A percentile compares a stretch with the other conserved stretches of the same genome.
Conservation (phyloP, 64 coral and sea anemone genomes). For the Montipora efflorescens region DNA sequence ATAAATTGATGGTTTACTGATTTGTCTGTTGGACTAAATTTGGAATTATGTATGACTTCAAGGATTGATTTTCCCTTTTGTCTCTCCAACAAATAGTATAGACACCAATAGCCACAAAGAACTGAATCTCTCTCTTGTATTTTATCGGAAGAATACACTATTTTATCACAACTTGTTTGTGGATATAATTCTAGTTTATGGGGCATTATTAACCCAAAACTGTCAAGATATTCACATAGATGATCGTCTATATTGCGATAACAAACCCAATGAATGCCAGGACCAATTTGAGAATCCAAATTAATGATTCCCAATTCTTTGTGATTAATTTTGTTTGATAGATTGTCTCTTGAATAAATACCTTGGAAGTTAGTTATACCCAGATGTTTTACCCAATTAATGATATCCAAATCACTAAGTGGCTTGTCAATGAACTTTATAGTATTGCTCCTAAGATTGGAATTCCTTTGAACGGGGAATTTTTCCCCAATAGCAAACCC, state of each 20-base stretch:
- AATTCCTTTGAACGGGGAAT: no score
- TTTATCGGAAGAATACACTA: no score
- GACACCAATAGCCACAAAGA: background rate
- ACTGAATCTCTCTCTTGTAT: background rate
- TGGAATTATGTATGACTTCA: no score
- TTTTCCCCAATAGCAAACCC: background rate
- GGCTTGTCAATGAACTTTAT: background rate
- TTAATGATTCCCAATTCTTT: background rate
- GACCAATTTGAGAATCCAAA: background rate
- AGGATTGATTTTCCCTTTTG: background rate
- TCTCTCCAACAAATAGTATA: background rate
- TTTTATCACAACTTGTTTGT: no score
- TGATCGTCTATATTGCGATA: background rate
- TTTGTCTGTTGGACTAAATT: no score
- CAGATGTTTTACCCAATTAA: background rate
- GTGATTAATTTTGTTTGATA: background rate
- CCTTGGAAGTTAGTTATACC: background rate
- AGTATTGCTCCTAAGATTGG: background rate
- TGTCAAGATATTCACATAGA: background rate
- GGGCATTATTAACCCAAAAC: background rate
- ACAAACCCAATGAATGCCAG: background rate
- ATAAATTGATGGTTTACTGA: background rate
- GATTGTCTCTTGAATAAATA: background rate
- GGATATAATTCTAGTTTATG: no score
- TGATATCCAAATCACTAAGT: background rate